phyloP scores from a whole-genome alignment of 2,797 vertebrate genomes.

The Urosaurus nigricauda region DNA sequence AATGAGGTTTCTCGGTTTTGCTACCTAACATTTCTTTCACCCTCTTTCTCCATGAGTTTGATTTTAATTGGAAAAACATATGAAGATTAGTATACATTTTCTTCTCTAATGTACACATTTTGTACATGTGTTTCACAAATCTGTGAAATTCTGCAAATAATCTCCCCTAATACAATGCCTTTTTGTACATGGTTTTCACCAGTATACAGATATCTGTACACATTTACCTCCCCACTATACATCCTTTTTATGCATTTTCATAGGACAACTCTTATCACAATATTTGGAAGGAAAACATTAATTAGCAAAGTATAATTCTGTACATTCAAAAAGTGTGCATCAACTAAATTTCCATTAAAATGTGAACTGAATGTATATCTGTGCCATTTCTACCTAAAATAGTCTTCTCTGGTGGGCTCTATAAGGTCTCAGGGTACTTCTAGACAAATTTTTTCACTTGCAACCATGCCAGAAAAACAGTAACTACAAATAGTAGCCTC shows the following conservation, averaged over 20 bases:
- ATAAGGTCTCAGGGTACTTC: neutral
- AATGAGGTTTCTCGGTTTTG: neutral
- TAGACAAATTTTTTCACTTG: too few species aligned
- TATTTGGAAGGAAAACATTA: too few species aligned
- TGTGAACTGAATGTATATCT: too few species aligned
- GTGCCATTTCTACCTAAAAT: too few species aligned
- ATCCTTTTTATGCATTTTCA: too few species aligned
- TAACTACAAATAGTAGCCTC: too few species aligned
- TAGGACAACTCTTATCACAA: too few species aligned
- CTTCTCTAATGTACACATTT: neutral
- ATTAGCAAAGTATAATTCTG: too few species aligned
- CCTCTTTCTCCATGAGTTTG: neutral
- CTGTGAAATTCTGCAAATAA: neutral
- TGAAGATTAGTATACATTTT: neutral
- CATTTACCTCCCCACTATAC: neutral
- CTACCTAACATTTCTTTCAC: neutral
- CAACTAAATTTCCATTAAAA: too few species aligned
- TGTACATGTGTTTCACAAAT: too few species aligned
- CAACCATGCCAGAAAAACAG: too few species aligned
- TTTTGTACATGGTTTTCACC: neutral
- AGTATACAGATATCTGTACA: neutral
- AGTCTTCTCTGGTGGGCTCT: neutral
- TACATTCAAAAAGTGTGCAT: too few species aligned
- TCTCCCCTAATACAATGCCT: neutral
- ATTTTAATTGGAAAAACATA: neutral